phyloP scores from a whole-genome alignment of 2,113 vertebrate genomes.

The Cricetomys ansorgei region DNA sequence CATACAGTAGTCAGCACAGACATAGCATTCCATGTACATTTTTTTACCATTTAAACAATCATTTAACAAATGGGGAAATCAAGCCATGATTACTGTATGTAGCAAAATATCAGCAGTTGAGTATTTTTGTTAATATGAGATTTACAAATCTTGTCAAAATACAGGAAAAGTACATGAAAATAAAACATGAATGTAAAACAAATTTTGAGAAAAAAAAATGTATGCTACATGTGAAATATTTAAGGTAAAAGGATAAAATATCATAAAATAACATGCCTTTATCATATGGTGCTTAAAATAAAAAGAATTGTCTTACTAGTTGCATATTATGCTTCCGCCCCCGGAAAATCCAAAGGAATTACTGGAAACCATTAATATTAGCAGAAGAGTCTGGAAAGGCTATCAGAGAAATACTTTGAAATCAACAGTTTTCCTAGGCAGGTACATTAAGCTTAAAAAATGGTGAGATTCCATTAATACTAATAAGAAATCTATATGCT shows the following conservation, averaged over 20 bases:
- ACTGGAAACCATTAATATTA: not conserved
- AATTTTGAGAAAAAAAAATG: slow-evolving; percentile 7
- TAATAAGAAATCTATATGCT: not conserved
- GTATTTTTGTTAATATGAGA: not conserved
- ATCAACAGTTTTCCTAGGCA: not conserved
- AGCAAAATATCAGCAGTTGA: not conserved
- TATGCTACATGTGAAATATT: not conserved
- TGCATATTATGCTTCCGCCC: not conserved
- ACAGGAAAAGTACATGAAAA: not conserved
- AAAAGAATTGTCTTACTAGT: not conserved
- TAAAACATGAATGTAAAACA: not conserved
- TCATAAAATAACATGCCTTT: not conserved
- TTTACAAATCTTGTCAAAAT: slow-evolving; percentile 42
- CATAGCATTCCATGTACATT: not conserved
- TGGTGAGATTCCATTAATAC: not conserved
- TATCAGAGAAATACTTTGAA: slow-evolving; percentile 20
- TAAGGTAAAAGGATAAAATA: not conserved
- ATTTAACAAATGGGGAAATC: slow-evolving; percentile 1
- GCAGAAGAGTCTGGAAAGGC: not conserved
- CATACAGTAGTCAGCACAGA: not conserved
- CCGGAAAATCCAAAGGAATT: slow-evolving; percentile 7
- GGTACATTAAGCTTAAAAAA: not conserved
- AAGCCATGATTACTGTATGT: not conserved
- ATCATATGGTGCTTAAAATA: not conserved
- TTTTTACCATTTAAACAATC: not conserved